Base-by-base conservation (phyloP, 2,113 vertebrate species). In the Grammomys surdaster region DNA sequence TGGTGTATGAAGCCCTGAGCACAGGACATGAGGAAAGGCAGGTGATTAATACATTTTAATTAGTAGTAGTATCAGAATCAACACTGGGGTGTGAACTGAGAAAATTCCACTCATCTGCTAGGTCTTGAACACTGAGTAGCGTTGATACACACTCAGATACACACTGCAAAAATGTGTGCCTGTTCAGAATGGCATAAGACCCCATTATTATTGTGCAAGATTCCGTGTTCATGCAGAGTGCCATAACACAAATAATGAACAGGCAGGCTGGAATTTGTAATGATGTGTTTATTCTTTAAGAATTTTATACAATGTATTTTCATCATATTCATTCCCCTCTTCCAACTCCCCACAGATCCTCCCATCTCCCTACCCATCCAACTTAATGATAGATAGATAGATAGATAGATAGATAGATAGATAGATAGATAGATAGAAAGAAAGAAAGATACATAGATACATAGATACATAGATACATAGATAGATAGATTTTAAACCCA, bases 61-160 rank as follows among this genome's bases (percentile, higher is more conserved):
- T 91, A 87, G n/a, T 20, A 22, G 77, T 91, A 87, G n/a, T 20
- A 31, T 88, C 80, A 96, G 58, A 65, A 70, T 76, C 88, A 87
- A 65, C 14, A 19, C 73, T 48, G 26, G 24, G 33, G 13, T 89
- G 17, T 81, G 48, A 65, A 26, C 70, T 95, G 81, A 26, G 51
- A 19, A 80, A 91, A 70, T 7, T 16, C 51, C 22, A 58, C 78
- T 60, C 40, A n/a, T 69, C 46, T 40, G 72, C 81, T 82, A 58
- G 46, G 6, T 67, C 33, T 85, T 54, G 51, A 88, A 76, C 54
- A 60, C 93, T 46, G 33, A 94, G 89, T 76, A 78, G 90, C 40
- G 91, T 70, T 63, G 91, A 73, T 14, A 84, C 16, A 54, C 28
- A 90, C 31, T 33, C 63, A 94, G 33, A 75, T 5, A 72, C 76